These are phyloP conservation scores for Antechinus stuartii DNA, from an alignment of 2,113 vertebrate genomes.

Conservation along the genomic window DNA sequence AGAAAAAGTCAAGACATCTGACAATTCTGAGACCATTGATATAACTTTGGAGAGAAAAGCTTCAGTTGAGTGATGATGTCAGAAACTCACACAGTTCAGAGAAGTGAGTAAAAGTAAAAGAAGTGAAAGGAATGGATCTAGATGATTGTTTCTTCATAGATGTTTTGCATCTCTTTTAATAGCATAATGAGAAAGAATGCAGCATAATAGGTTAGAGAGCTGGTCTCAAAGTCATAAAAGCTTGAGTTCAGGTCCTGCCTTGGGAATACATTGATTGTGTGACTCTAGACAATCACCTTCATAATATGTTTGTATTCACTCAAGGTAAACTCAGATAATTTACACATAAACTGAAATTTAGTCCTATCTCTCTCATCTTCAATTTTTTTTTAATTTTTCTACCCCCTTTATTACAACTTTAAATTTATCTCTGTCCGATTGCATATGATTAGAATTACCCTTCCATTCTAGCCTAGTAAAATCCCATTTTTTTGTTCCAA, in stretches of 20 bases:
- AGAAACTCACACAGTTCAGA: not conserved
- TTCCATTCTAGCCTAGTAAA: not conserved
- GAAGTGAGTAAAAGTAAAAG: not conserved
- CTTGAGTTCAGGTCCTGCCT: not conserved
- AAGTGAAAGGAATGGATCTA: not conserved
- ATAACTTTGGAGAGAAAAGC: not conserved
- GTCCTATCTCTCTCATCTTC: not conserved
- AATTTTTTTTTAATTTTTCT: not conserved
- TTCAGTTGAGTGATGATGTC: not conserved
- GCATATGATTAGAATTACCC: not conserved
- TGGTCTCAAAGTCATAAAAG: not conserved
- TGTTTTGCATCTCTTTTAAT: not conserved
- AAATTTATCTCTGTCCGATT: not conserved
- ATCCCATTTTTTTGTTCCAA: not conserved
- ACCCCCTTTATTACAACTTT: not conserved
- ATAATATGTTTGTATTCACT: not conserved
- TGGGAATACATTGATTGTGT: not conserved
- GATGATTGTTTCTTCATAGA: not conserved
- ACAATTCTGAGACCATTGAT: not conserved
- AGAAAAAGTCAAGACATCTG: not conserved
- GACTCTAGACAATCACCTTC: not conserved
- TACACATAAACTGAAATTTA: not conserved
- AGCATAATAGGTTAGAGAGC: not conserved
- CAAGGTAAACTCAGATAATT: not conserved
- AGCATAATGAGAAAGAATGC: not conserved